These are phyloP conservation scores for Melanotaenia maccullochi DNA, from an alignment of 2,797 vertebrate genomes.

Conservation along the genomic window DNA sequence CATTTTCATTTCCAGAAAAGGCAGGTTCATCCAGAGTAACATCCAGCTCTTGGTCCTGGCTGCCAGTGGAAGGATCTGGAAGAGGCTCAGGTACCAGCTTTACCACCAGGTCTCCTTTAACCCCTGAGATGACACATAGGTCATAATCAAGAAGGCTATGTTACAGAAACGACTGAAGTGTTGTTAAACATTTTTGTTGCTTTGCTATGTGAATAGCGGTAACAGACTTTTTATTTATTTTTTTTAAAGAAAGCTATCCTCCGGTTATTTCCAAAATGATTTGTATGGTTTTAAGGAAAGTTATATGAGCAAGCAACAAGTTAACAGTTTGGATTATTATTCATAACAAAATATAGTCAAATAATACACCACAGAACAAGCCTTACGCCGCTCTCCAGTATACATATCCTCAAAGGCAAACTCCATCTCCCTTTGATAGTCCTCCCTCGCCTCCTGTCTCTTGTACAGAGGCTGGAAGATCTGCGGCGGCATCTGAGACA, in stretches of 20 bases:
- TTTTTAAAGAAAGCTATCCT: not conserved
- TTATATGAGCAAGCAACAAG: not conserved
- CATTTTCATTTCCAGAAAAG: slow-evolving; percentile 10
- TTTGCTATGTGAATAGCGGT: not conserved
- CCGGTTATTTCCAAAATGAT: not conserved
- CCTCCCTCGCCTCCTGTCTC: slow-evolving; percentile 83
- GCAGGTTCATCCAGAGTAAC: slow-evolving; percentile 84
- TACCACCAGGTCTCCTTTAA: slow-evolving; percentile 88
- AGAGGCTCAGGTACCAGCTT: slow-evolving; percentile 90
- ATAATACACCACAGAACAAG: not conserved
- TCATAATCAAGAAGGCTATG: not conserved
- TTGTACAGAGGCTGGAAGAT: slow-evolving; percentile 86
- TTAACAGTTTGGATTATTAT: not conserved
- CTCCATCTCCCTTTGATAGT: slow-evolving; percentile 92
- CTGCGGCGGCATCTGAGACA: slow-evolving; percentile 85
- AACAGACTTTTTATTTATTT: not conserved
- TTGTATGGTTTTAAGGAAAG: slow-evolving; percentile 1
- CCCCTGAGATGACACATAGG: slow-evolving; percentile 76
- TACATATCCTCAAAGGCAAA: slow-evolving; percentile 94
- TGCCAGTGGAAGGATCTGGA: slow-evolving; percentile 77
- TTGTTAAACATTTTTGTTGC: not conserved
- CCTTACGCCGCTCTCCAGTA: slow-evolving; percentile 86
- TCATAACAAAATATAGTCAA: not conserved
- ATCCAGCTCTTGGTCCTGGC: slow-evolving; percentile 89
- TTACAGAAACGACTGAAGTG: not conserved